These are phyloP conservation scores for Meda fulgida DNA, from an alignment of 2,797 vertebrate genomes.

Conservation along the genomic window DNA sequence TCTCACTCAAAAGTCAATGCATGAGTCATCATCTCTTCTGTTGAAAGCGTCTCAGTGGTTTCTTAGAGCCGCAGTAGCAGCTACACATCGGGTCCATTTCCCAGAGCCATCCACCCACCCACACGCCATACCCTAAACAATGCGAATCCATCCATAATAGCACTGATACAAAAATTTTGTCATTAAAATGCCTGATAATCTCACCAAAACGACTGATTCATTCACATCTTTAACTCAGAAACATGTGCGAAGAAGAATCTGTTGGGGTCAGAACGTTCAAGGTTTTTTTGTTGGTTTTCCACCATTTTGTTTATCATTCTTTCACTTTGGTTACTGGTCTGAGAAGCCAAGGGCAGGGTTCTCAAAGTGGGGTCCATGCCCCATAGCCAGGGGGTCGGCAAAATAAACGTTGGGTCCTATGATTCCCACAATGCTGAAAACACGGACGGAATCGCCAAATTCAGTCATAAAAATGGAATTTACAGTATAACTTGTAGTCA, in stretches of 20 bases:
- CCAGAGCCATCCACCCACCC: conserved; percentile 46
- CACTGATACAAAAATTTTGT: not conserved
- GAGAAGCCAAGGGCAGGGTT: conserved; percentile 27
- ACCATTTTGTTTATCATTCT: not conserved
- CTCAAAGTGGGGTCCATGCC: not conserved
- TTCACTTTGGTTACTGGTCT: conserved; percentile 43
- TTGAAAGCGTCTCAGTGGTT: conserved; percentile 58
- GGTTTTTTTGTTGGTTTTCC: conserved; percentile 7
- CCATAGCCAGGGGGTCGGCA: not conserved
- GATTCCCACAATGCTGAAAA: not conserved
- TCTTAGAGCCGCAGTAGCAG: conserved; percentile 57
- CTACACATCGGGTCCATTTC: conserved; percentile 50
- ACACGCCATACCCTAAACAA: conserved; percentile 48
- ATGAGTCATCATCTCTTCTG: conserved; percentile 65
- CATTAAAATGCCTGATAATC: conserved; percentile 7
- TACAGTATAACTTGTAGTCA: not conserved
- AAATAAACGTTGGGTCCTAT: not conserved
- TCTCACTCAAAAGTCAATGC: conserved; percentile 65
- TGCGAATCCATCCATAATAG: conserved; percentile 13
- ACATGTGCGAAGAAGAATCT: not conserved
- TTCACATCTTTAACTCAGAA: conserved; percentile 22
- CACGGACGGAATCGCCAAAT: not conserved
- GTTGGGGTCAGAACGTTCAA: conserved; percentile 3
- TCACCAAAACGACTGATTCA: not conserved
- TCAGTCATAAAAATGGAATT: not conserved